Base-by-base conservation (phyloP, 35 echinoderm and acorn worm species). In the Acanthaster planci region DNA sequence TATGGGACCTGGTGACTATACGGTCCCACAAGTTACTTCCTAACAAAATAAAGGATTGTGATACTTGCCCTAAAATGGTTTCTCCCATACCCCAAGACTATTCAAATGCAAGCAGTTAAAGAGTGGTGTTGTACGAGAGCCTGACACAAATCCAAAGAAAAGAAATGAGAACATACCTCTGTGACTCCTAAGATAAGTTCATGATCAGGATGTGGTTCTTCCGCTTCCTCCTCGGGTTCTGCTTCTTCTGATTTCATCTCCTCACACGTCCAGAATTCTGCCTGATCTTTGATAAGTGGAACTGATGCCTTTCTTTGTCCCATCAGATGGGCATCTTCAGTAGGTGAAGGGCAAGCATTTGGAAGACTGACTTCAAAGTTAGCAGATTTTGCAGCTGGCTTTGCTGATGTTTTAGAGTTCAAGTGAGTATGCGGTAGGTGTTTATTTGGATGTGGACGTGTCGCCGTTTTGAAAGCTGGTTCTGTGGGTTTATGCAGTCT, bases 171-270 rank as follows among this genome's bases (percentile, higher is more conserved):
- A 27, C 0, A 34, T 72, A 72, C 64, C 64, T 72, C 64, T 72
- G 64, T 72, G 10, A 72, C 64, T 72, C 64, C 64, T 31, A 72
- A 34, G 14, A 72, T 72, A 29, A 72, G 64, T 35, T 26, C 64
- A 29, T 72, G 64, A 72, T 72, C 64, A 0, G 64, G 64, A 30
- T 72, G 64, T 29, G 64, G 64, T 35, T 72, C 64, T 34, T 72
- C 64, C 14, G 30, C 0, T 30, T 72, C 64, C 34, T 72, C 64
- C 10, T 31, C 64, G 34, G 64, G 64, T 72, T 72, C 64, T 0
- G 64, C 21, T 72, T 72, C 64, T 29, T 16, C 64, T 14, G 23
- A 72, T 47, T 47, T 47, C 23, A 72, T 26, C 34, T 59, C 56
- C 56, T 9, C 64, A 26, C 7, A 27, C 64, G 14, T 72, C 64